Evolutionary conservation across 2,797 vertebrate genomes (phyloP).

Genomic region (Enteromius treurensis): DNA sequence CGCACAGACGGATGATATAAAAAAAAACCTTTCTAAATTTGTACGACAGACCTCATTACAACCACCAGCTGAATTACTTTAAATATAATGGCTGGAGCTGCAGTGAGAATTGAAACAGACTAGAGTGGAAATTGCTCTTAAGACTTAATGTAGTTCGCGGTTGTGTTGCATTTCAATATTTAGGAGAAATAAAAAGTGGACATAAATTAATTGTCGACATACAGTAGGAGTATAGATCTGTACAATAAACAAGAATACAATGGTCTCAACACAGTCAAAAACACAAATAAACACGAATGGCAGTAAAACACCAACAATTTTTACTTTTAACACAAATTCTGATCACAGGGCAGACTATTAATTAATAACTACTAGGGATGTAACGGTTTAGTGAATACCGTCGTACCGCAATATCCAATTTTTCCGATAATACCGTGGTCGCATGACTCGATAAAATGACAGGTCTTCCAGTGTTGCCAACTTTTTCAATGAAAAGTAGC

Average conservation of each 20-base stretch:
- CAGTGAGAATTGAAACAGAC: background rate
- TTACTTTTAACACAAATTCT: background rate
- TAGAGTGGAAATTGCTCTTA: background rate
- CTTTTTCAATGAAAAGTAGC: too few relatives aligned
- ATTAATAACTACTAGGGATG: background rate
- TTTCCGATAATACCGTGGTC: too few relatives aligned
- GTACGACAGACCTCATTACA: slow-evolving; percentile 14
- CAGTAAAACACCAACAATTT: background rate
- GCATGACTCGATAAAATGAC: too few relatives aligned
- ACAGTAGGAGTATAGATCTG: background rate
- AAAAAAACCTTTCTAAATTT: slow-evolving; percentile 18
- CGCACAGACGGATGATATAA: background rate
- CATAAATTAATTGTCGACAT: background rate
- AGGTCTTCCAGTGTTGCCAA: too few relatives aligned
- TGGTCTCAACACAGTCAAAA: background rate
- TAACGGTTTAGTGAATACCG: too few relatives aligned
- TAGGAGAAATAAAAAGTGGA: background rate
- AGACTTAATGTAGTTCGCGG: background rate
- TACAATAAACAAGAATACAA: background rate
- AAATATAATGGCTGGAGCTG: slow-evolving; percentile 15
- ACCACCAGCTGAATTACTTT: slow-evolving; percentile 3
- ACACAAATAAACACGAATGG: background rate
- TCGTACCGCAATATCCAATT: too few relatives aligned
- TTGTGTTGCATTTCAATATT: slow-evolving; percentile 1
- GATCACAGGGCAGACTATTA: background rate